Percentiles rank a stretch among this genome's conserved stretches.
Evolutionary conservation across 2,113 vertebrate species (phyloP).

Genomic region (Syngnathus scovelli): DNA sequence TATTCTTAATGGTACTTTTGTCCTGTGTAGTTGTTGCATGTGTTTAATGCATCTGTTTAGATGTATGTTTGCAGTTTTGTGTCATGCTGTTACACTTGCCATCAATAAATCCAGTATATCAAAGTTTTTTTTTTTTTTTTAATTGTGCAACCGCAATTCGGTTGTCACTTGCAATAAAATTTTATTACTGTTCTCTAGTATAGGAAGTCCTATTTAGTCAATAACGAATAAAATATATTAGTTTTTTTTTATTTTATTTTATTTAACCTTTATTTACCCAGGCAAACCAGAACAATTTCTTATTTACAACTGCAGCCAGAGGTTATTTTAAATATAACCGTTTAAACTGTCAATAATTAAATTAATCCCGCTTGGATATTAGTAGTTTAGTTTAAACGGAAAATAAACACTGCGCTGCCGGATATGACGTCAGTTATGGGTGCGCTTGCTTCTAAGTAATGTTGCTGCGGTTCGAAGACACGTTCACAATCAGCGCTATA

Average conservation of each 20-base stretch:
- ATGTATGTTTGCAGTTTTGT: slow-evolving; percentile 24
- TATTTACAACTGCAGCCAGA: too few relatives aligned
- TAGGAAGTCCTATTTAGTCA: too few relatives aligned
- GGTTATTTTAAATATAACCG: too few relatives aligned
- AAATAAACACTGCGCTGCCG: neutral
- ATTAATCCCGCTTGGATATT: neutral
- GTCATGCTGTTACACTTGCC: slow-evolving; percentile 33
- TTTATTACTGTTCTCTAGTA: too few relatives aligned
- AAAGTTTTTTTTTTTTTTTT: neutral
- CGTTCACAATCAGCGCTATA: rapidly evolving
- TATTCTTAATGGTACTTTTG: slow-evolving; percentile 35
- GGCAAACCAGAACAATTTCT: too few relatives aligned
- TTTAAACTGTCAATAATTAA: too few relatives aligned
- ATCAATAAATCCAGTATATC: slow-evolving; percentile 11
- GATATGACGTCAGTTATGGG: slow-evolving; percentile 20
- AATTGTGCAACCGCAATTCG: too few relatives aligned
- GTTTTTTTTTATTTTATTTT: too few relatives aligned
- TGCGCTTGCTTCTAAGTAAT: neutral
- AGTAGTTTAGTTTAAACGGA: neutral
- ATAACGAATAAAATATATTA: too few relatives aligned
- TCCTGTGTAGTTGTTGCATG: slow-evolving; percentile 43
- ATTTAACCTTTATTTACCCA: too few relatives aligned
- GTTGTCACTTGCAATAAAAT: too few relatives aligned
- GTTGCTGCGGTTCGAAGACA: rapidly evolving
- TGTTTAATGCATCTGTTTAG: slow-evolving; percentile 42